Conservation (phyloP, 2,888 invertebrate species). For the Agrochola circellaris region DNA sequence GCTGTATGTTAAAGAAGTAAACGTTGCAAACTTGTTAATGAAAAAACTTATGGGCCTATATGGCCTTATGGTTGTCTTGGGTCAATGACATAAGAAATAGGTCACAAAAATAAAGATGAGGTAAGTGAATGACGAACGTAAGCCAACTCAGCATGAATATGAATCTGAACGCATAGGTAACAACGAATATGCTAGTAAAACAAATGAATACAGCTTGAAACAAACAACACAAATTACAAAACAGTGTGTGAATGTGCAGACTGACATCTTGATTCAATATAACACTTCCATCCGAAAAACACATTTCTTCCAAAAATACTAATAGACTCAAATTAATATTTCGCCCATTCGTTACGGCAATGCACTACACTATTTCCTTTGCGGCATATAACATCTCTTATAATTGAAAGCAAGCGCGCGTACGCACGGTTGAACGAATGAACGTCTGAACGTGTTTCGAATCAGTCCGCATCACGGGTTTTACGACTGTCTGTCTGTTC, state of each 20-base stretch:
- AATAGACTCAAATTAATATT: constrained; percentile 27
- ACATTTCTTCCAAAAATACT: constrained; percentile 17
- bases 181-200: too few relatives aligned
- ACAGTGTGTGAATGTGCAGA: not conserved
- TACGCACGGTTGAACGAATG: constrained; percentile 78
- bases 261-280: constrained; percentile 34
- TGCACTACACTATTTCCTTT: constrained; percentile 73
- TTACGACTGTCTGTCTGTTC: constrained; percentile 87
- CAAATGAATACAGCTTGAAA: not conserved
- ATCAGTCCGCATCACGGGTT: constrained; percentile 83
- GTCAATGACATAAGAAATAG: constrained; percentile 1
- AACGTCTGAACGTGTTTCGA: constrained; percentile 85
- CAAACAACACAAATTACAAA: not conserved
- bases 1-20: constrained; percentile 27
- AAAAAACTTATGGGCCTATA: constrained; percentile 16
- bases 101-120: not conserved
- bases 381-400: constrained; percentile 80
- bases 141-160: not conserved
- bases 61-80: constrained; percentile 7
- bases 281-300: constrained; percentile 7
- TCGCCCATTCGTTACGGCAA: constrained; percentile 66
- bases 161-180: not conserved
- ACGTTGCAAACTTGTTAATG: constrained; percentile 21
- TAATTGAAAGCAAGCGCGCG: constrained; percentile 86
- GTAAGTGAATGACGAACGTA: not conserved